These are phyloP conservation scores for Temnothorax nylanderi DNA, from an alignment of 1,140 invertebrate species.

Conservation along the genomic window DNA sequence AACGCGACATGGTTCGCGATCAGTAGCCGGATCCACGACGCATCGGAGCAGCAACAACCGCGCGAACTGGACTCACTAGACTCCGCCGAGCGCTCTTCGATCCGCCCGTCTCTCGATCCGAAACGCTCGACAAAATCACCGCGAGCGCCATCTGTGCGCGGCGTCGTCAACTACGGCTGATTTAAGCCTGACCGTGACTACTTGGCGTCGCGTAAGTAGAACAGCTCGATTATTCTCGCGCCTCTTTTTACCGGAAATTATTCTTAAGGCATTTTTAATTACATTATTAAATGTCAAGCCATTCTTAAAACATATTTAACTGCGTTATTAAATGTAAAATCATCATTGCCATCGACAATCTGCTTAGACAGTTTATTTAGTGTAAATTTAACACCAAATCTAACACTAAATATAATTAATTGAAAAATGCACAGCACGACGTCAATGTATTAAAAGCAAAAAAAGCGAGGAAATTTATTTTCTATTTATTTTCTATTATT, in stretches of 20 bases:
- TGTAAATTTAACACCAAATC: background rate
- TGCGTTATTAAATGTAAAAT: background rate
- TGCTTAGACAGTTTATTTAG: background rate
- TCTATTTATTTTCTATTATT: too few relatives aligned
- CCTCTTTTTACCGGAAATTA: background rate
- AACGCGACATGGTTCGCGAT: background rate
- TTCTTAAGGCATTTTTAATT: conserved; percentile 6
- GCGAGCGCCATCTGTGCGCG: background rate
- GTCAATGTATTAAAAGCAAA: too few relatives aligned
- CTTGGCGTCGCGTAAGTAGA: background rate
- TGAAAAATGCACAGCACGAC: too few relatives aligned
- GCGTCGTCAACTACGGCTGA: background rate
- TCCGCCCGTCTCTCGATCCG: background rate
- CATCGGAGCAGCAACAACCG: background rate
- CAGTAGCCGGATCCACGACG: background rate
- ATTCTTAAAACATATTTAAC: background rate
- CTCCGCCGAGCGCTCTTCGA: background rate
- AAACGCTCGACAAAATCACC: background rate
- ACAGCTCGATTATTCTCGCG: background rate
- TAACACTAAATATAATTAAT: too few relatives aligned
- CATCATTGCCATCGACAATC: background rate
- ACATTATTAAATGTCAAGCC: background rate
- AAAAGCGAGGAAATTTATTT: too few relatives aligned
- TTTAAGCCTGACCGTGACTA: background rate
- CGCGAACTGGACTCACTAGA: background rate